Evolutionary conservation across 2,113 vertebrate genomes (phyloP).

Genomic region (Cynocephalus volans): DNA sequence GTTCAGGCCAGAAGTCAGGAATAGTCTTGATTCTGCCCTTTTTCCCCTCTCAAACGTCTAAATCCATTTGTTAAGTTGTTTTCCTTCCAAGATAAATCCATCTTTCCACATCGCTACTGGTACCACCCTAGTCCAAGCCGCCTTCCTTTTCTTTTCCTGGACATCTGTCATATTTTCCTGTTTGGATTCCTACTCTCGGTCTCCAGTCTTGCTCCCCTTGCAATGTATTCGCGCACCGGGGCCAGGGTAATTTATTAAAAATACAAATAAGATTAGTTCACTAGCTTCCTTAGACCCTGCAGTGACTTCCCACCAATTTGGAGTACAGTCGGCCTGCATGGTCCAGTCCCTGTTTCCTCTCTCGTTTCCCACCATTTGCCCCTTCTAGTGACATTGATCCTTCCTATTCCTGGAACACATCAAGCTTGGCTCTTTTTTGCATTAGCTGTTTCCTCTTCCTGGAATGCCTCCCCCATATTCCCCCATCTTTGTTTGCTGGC

Average conservation of each 20-base stretch:
- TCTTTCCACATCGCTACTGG: neutral
- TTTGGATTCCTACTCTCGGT: neutral
- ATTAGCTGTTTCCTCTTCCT: neutral
- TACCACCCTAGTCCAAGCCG: neutral
- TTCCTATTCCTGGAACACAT: neutral
- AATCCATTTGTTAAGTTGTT: neutral
- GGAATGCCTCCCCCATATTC: neutral
- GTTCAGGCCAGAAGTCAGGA: neutral
- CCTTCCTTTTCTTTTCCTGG: neutral
- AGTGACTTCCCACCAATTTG: fast-evolving
- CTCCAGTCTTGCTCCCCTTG: neutral
- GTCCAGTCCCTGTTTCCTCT: neutral
- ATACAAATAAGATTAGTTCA: neutral
- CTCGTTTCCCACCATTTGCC: fast-evolving
- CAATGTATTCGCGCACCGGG: neutral
- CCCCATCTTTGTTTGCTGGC: neutral
- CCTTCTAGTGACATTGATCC: neutral
- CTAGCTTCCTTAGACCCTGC: neutral
- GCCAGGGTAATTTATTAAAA: neutral
- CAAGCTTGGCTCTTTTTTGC: neutral
- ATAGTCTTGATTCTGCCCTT: neutral
- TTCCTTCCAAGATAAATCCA: neutral
- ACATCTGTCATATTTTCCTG: neutral
- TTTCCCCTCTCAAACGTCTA: too few species aligned
- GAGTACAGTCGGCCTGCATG: fast-evolving